Evolutionary conservation across 2,888 invertebrate genomes (phyloP).

Genomic region (Linnaemya tessellans): DNA sequence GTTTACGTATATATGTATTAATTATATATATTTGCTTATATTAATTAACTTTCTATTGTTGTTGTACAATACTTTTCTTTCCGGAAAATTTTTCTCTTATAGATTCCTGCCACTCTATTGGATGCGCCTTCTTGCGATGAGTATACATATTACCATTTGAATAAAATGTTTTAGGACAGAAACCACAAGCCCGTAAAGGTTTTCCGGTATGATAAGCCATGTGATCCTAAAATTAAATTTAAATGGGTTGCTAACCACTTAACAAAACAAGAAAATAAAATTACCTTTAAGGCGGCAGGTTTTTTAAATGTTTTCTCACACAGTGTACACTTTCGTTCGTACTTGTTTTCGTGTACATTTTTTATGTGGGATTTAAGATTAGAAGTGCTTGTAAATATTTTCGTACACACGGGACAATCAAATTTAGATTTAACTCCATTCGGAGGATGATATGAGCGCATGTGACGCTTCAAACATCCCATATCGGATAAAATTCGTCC

Average conservation of each 20-base stretch:
- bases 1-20: too few species aligned
- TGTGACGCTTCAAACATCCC: conserved; percentile 77
- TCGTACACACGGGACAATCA: conserved; percentile 80
- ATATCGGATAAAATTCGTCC: conserved; percentile 72
- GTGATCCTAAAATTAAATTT: conserved; percentile 77
- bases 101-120: conserved; percentile 79
- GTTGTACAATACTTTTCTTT: conserved; percentile 44
- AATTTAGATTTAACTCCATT: conserved; percentile 76
- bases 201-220: conserved; percentile 82
- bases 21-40: too few species aligned
- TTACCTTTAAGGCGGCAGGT: conserved; percentile 59
- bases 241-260: not conserved
- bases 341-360: conserved; percentile 79
- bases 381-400: conserved; percentile 80
- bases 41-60: conserved; percentile 6
- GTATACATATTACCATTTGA: conserved; percentile 82
- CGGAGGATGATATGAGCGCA: conserved; percentile 80
- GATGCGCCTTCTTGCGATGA: conserved; percentile 81
- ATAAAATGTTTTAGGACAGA: conserved; percentile 82
- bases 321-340: conserved; percentile 79
- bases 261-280: not conserved
- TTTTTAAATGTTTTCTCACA: conserved; percentile 82
- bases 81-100: conserved; percentile 41
- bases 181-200: conserved; percentile 80
- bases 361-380: conserved; percentile 80